Evolutionary conservation across 2,113 vertebrate genomes (phyloP), one percentile per base, ranked within the genome.

Genomic region (Stomatorhinus ivindoensis): DNA sequence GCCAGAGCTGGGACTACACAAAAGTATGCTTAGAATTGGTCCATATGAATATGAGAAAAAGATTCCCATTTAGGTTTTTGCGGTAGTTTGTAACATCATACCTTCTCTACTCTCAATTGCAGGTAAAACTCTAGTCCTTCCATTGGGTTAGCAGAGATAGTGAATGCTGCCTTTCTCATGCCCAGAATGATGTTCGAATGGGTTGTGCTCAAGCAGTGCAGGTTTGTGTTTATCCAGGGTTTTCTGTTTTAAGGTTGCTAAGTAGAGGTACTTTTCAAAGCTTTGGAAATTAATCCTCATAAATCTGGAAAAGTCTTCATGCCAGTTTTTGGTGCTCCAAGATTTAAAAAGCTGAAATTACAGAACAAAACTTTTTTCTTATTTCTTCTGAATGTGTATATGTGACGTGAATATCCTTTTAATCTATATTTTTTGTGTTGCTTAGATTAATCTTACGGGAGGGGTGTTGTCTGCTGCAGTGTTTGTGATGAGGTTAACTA

Each of bases 391-490:
- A 94, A 93, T 92, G 90, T 89, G 92, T 94, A 88, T 92, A 65
- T 87, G 90, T 94, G 91, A 91, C 91, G 93, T 92, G 93, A 89
- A 91, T 91, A 86, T 88, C 89, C 88, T 92, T 85, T 91, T 94
- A 91, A 92, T 92, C 91, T 94, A 91, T 93, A 92, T 92, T 90
- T 90, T 93, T 94, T 94, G 93, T 94, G 87, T 91, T 92, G 90
- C 89, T 92, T 87, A 55, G 87, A 87, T 93, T 53, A 46, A 89
- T 50, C 31, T 47, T 17, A 11, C 31, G 39, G 21, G 39, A 27
- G 42, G n/a, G 21, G 9, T 15, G 19, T 61, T 61, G 80, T 17
- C n/a, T 84, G 47, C 31, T 88, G 27, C 51, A 69, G 21, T 87
- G 19, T 76, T 47, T 73, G 84, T 87, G 27, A 69, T 61, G 69